Base-by-base conservation (phyloP, 2,797 vertebrate genomes). In the Psittacula echo region DNA sequence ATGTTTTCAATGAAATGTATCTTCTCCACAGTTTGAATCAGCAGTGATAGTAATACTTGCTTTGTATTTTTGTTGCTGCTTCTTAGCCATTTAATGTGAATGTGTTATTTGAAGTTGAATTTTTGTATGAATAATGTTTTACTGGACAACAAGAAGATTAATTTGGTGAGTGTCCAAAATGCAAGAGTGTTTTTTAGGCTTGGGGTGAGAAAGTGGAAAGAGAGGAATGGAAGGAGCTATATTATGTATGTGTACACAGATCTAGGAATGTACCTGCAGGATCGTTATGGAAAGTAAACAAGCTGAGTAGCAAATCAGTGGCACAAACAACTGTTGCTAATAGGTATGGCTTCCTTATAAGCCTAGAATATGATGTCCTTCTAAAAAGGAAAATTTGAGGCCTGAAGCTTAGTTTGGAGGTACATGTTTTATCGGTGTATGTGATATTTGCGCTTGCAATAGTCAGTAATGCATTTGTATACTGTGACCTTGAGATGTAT, bases 11-110 rank as follows among this genome's bases (percentile, higher is more conserved):
- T 87, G 65, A 78, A 74, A 50, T 47, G 2, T 66, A 1, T 85
- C 48, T 51, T 73, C 23, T 75, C 7, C 7, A 7, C 7, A 26
- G 44, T 80, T 92, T 34, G 61, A 64, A 53, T 71, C 29, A n/a
- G 78, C 62, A 83, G 81, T 7, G 10, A 13, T 30, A 71, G 81
- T 67, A 64, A 64, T 71, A 65, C 56, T 77, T 89, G 22, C 22
- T 82, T 82, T 80, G 68, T 87, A 5, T 42, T 92, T 86, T 62
- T 88, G 44, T 79, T 82, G 60, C 54, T 79, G 41, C 61, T 93
- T 41, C 37, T 48, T 39, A 65, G 87, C 53, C 12, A 15, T 79
- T 92, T 34, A 82, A 93, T 62, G 42, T 76, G 65, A 79, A 42
- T 50, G 19, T 78, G 17, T 47, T 88, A 47, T 21, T 62, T 80